These are phyloP conservation scores for Lasioglossum malachurum DNA, from an alignment of 2,888 invertebrate species.

Conservation along the genomic window DNA sequence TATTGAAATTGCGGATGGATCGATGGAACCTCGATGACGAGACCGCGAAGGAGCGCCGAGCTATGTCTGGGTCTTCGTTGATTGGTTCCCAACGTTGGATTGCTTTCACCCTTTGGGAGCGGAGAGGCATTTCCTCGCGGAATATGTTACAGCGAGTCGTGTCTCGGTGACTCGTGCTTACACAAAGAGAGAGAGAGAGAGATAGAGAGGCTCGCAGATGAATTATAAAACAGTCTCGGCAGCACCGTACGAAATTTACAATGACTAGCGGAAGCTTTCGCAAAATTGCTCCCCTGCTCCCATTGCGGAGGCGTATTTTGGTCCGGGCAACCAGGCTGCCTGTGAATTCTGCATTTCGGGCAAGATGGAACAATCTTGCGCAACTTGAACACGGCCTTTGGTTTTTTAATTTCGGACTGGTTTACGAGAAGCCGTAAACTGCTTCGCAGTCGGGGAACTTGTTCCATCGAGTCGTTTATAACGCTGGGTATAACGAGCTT, in stretches of 20 bases:
- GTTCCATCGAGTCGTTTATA: no score
- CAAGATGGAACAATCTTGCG: not conserved
- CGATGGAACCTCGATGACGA: slow-evolving; percentile 5
- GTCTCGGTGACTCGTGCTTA: not conserved
- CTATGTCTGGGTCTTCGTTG: not conserved
- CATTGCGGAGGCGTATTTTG: not conserved
- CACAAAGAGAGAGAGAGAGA: not conserved
- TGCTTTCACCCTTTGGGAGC: slow-evolving; percentile 13
- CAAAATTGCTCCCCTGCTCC: not conserved
- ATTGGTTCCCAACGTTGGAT: slow-evolving; percentile 9
- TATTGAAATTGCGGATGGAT: slow-evolving; percentile 6
- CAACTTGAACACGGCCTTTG: not conserved
- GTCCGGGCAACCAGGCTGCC: not conserved
- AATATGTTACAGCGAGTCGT: not conserved
- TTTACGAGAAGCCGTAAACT: no score
- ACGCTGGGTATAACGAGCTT: no score
- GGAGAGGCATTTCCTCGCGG: not conserved
- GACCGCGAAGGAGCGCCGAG: not conserved
- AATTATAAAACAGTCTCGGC: slow-evolving; percentile 5
- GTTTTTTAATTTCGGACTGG: no score
- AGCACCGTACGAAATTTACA: not conserved
- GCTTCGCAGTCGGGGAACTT: no score
- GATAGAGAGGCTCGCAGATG: not conserved
- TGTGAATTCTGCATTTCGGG: not conserved
- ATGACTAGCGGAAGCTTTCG: slow-evolving; percentile 8